Conservation (phyloP, 1,140 invertebrate genomes). For the Polypedilum pembai region DNA sequence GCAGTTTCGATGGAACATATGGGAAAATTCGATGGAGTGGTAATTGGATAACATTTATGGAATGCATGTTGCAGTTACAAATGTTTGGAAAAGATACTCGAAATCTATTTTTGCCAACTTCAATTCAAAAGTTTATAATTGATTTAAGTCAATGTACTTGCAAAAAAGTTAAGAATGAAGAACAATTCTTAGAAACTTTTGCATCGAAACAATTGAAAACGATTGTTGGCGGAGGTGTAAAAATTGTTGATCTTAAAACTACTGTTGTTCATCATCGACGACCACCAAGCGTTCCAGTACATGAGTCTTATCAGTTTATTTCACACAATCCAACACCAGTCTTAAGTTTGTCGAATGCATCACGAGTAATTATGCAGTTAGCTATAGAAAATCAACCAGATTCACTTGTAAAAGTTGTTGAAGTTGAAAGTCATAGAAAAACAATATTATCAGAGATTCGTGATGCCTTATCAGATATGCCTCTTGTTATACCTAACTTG, state of each 20-base stretch:
- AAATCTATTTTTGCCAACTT: constrained; percentile 74
- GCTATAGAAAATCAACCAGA: constrained; percentile 66
- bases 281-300: constrained; percentile 54
- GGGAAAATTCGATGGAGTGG: constrained; percentile 59
- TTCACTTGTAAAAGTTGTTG: constrained; percentile 62
- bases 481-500: too few relatives aligned
- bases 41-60: constrained; percentile 90
- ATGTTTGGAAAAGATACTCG: constrained; percentile 67
- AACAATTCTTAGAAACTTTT: constrained; percentile 41
- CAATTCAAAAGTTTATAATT: constrained; percentile 70
- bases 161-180: constrained; percentile 41
- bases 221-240: constrained; percentile 68
- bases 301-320: constrained; percentile 70
- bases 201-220: constrained; percentile 36
- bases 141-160: constrained; percentile 59
- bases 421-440: constrained; percentile 44
- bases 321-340: constrained; percentile 50
- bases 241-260: constrained; percentile 72
- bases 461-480: too few relatives aligned
- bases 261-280: constrained; percentile 65
- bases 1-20: constrained; percentile 43
- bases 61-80: constrained; percentile 89
- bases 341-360: constrained; percentile 39
- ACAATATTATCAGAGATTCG: too few relatives aligned
- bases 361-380: constrained; percentile 52